These are phyloP conservation scores for Coregonus sp. DNA, from an alignment of 2,797 vertebrate species.

Conservation along the genomic window DNA sequence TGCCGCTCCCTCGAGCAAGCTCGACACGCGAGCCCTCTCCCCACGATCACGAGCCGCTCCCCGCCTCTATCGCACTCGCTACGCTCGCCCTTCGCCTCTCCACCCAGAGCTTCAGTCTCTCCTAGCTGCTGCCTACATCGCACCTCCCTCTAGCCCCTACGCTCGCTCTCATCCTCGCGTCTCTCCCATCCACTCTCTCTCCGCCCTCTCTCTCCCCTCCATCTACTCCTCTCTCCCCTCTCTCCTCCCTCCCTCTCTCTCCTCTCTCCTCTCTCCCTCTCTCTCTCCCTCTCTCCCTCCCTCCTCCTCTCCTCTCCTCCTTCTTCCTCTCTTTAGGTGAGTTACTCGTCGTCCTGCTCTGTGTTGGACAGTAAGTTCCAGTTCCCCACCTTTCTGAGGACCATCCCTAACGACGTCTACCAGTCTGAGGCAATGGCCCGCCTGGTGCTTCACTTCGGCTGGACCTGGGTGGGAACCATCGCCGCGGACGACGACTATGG, in stretches of 20 bases:
- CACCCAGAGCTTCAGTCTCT: too few relatives aligned
- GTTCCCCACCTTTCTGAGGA: slow-evolving; percentile 84
- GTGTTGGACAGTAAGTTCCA: slow-evolving; percentile 85
- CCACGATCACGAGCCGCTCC: too few relatives aligned
- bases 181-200: neutral
- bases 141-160: too few relatives aligned
- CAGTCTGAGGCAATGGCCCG: slow-evolving; percentile 81
- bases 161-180: neutral
- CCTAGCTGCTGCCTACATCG: too few relatives aligned
- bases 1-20: too few relatives aligned
- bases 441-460: slow-evolving; percentile 82
- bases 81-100: too few relatives aligned
- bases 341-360: slow-evolving; percentile 81
- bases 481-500: slow-evolving; percentile 85
- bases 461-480: slow-evolving; percentile 86
- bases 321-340: slow-evolving; percentile 69
- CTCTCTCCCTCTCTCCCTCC: neutral
- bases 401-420: slow-evolving; percentile 77
- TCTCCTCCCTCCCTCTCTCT: neutral
- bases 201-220: neutral
- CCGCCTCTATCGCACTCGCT: too few relatives aligned
- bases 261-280: neutral
- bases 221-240: too few relatives aligned
- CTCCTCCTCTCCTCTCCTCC: neutral
- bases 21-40: too few relatives aligned